These are phyloP conservation scores for Pachyuromys duprasi DNA, from an alignment of 2,797 vertebrate species.

Conservation along the genomic window DNA sequence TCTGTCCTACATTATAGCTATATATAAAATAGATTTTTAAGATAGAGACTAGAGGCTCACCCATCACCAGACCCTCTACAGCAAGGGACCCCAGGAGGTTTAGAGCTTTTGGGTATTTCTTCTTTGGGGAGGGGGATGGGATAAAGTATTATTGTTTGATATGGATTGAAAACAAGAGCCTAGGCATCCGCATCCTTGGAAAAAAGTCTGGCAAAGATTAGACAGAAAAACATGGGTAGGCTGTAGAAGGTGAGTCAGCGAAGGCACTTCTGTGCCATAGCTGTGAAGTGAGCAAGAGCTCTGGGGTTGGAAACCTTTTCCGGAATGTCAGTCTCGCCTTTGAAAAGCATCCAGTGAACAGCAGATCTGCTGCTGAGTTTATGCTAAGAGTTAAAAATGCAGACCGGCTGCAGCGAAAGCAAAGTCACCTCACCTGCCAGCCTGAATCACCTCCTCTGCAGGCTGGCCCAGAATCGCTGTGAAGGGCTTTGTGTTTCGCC, in stretches of 20 bases:
- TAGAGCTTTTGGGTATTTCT: background rate
- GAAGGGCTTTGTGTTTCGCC: slow-evolving; percentile 51
- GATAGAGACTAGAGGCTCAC: background rate
- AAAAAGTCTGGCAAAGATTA: slow-evolving; percentile 42
- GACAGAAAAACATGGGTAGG: slow-evolving; percentile 27
- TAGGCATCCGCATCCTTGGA: background rate
- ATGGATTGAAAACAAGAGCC: background rate
- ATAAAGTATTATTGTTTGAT: background rate
- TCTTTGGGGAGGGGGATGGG: background rate
- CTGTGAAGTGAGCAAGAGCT: background rate
- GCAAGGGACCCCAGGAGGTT: background rate
- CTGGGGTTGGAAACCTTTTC: slow-evolving; percentile 26
- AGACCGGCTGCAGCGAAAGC: background rate
- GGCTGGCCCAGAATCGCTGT: slow-evolving; percentile 14
- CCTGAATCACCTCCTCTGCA: slow-evolving; percentile 61
- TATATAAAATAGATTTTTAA: slow-evolving; percentile 17
- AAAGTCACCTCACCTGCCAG: slow-evolving; percentile 82
- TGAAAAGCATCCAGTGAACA: slow-evolving; percentile 17
- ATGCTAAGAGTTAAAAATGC: background rate
- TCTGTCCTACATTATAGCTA: background rate
- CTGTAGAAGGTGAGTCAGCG: background rate
- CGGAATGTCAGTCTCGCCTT: background rate
- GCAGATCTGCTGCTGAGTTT: slow-evolving; percentile 10
- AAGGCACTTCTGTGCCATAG: background rate
- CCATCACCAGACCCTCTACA: background rate